These are phyloP conservation scores for Aldrovandia affinis DNA, from an alignment of 2,797 vertebrate species.

Conservation along the genomic window DNA sequence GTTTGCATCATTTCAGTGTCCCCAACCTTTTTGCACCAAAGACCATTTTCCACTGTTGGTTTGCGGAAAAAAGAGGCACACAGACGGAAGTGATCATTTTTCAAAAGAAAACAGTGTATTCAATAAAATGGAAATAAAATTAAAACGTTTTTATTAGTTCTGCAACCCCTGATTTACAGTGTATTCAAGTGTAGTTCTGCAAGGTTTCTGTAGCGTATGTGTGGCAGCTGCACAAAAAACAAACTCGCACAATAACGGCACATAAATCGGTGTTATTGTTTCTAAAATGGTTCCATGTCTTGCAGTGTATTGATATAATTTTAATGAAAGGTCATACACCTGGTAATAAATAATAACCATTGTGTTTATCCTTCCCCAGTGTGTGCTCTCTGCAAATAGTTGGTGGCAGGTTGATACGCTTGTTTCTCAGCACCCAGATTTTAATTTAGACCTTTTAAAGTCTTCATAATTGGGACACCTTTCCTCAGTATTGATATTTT, in stretches of 20 bases:
- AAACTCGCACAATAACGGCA: constrained; percentile 28
- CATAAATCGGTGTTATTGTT: constrained; percentile 25
- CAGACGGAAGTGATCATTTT: too few relatives aligned
- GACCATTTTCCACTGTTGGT: too few relatives aligned
- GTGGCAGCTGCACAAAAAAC: constrained; percentile 19
- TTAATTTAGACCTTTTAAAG: not conserved
- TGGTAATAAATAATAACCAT: constrained; percentile 29
- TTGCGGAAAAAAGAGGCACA: too few relatives aligned
- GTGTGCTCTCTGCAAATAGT: not conserved
- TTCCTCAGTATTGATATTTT: too few relatives aligned
- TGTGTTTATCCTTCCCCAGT: not conserved
- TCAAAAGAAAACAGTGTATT: too few relatives aligned
- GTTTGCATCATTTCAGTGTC: too few relatives aligned
- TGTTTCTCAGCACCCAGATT: not conserved
- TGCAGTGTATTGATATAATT: constrained; percentile 41
- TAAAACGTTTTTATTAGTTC: too few relatives aligned
- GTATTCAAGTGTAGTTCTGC: not conserved
- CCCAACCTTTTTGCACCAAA: too few relatives aligned
- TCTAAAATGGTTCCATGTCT: constrained; percentile 3
- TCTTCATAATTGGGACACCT: constrained; percentile 2
- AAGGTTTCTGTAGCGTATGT: not conserved
- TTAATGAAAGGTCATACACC: constrained; percentile 23
- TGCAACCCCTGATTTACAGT: too few relatives aligned
- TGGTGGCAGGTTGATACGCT: too few relatives aligned
- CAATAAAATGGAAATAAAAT: too few relatives aligned